These are phyloP conservation scores for Heliconius hermathena DNA, from an alignment of 1,140 invertebrate genomes.

Conservation along the genomic window DNA sequence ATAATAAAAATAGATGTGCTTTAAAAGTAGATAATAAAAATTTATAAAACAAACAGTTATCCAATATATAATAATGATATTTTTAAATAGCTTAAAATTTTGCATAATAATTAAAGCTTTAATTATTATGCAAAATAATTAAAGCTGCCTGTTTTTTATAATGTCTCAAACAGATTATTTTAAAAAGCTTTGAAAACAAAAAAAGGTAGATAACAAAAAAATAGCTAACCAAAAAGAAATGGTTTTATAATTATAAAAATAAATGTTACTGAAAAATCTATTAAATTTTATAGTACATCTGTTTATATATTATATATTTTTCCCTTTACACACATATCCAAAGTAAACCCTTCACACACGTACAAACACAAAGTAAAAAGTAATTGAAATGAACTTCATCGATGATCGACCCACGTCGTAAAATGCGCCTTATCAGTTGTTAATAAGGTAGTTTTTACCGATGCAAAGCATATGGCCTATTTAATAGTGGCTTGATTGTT, in stretches of 20 bases:
- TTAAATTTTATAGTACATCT: neutral
- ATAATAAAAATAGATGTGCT: neutral
- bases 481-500: neutral
- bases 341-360: neutral
- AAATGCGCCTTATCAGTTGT: conserved; percentile 31
- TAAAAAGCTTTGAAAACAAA: no score
- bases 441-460: conserved; percentile 31
- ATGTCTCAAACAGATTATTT: no score
- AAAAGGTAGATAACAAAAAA: no score
- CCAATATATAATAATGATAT: no score
- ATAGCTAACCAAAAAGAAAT: no score
- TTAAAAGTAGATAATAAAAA: neutral
- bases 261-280: neutral
- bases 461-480: conserved; percentile 1
- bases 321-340: neutral
- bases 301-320: neutral
- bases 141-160: no score
- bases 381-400: conserved; percentile 5
- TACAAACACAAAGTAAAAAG: neutral
- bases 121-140: no score
- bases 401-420: conserved; percentile 19
- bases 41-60: neutral
- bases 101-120: no score
- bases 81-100: no score
- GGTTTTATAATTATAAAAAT: neutral